Conservation (phyloP, 2,113 vertebrate species). For the Tamias sibiricus region DNA sequence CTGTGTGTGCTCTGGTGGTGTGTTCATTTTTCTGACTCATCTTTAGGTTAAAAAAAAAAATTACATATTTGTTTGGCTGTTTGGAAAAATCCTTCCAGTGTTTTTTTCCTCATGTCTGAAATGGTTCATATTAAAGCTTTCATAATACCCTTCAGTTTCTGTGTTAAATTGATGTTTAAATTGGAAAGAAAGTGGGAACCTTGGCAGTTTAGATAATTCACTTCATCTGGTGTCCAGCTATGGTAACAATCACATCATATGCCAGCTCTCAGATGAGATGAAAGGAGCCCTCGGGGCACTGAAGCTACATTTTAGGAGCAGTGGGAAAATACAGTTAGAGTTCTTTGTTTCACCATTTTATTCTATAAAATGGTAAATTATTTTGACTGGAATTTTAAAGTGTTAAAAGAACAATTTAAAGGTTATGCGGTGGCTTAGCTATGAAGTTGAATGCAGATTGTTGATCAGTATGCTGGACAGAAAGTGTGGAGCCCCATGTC, state of each 20-base stretch:
- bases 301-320: constrained; percentile 83
- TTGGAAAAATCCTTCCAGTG: constrained; percentile 74
- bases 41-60: constrained; percentile 71
- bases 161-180: constrained; percentile 90
- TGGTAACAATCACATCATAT: constrained; percentile 90
- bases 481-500: constrained; percentile 79
- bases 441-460: constrained; percentile 77
- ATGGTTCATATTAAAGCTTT: constrained; percentile 87
- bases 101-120: constrained; percentile 79
- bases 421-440: constrained; percentile 72
- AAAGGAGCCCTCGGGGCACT: constrained; percentile 87
- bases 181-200: constrained; percentile 89
- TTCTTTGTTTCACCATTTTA: constrained; percentile 87
- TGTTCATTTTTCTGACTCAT: constrained; percentile 73
- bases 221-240: constrained; percentile 92
- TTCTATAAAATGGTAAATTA: constrained; percentile 87
- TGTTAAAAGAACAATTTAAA: constrained; percentile 83
- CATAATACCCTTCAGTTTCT: constrained; percentile 89
- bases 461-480: constrained; percentile 84
- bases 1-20: not conserved
- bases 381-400: constrained; percentile 85
- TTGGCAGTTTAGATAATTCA: constrained; percentile 90
- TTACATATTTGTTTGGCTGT: constrained; percentile 79
- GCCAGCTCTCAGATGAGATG: constrained; percentile 87
- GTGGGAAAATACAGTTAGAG: constrained; percentile 84